Percentiles rank a stretch among this genome's conserved stretches.
These are phyloP conservation scores for Coccyzus lansbergi DNA, from an alignment of 2,797 vertebrate genomes.

Conservation along the genomic window DNA sequence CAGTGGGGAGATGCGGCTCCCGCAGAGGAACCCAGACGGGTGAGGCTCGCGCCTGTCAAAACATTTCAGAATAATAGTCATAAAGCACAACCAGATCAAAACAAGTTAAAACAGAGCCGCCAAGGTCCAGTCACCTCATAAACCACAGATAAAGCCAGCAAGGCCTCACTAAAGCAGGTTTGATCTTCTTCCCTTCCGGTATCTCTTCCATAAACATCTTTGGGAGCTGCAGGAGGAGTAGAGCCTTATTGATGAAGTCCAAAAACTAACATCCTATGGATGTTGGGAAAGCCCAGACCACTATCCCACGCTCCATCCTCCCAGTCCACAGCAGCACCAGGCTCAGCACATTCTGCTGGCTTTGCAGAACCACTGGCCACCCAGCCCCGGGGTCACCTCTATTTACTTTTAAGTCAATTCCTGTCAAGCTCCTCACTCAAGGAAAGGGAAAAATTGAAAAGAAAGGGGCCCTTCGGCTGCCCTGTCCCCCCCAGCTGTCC, in stretches of 20 bases:
- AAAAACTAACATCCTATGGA: conserved; percentile 48
- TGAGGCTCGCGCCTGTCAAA: conserved; percentile 60
- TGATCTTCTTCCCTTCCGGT: conserved; percentile 72
- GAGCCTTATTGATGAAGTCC: conserved; percentile 52
- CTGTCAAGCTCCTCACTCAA: not conserved
- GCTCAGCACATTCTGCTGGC: not conserved
- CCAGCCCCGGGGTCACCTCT: not conserved
- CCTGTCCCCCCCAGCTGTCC: not conserved
- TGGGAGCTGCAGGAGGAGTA: not conserved
- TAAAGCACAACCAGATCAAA: conserved; percentile 65
- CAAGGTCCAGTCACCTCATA: conserved; percentile 69
- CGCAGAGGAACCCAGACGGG: not conserved
- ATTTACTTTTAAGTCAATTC: not conserved
- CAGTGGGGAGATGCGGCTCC: not conserved
- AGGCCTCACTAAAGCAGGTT: conserved; percentile 33
- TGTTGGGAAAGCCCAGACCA: not conserved
- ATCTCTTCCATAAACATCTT: conserved; percentile 68
- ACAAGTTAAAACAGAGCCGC: conserved; percentile 66
- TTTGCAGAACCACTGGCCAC: not conserved
- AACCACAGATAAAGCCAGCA: conserved; percentile 67
- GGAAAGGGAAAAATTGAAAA: not conserved
- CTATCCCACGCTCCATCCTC: conserved; percentile 15
- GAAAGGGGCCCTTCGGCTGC: fast-evolving
- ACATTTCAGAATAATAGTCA: conserved; percentile 67
- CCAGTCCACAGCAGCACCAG: not conserved